Conservation (phyloP, 2,888 invertebrate genomes). For the Hydrotaea cyrtoneurina region DNA sequence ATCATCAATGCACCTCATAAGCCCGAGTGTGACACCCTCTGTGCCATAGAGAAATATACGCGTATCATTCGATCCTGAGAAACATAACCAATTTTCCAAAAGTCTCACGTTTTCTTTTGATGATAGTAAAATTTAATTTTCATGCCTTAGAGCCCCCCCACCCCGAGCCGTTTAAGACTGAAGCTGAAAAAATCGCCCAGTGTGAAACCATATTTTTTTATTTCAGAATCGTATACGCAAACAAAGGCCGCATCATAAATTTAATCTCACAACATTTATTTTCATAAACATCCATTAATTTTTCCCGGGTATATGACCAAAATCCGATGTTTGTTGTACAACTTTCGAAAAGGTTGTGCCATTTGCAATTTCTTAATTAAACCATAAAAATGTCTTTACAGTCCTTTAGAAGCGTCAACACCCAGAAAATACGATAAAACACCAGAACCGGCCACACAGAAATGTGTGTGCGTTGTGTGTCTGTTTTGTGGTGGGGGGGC, state of each 20-base stretch:
- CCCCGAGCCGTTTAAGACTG: background rate
- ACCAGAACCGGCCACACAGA: background rate
- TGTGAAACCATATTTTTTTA: too few species aligned
- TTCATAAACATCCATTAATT: background rate
- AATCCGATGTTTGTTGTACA: background rate
- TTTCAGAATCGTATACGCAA: too few species aligned
- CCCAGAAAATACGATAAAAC: background rate
- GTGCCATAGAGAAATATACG: too few species aligned
- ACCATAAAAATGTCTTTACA: background rate
- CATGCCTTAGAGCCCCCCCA: too few species aligned
- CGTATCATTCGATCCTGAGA: too few species aligned
- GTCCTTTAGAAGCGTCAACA: background rate
- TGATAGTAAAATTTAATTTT: too few species aligned
- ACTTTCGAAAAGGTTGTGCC: background rate
- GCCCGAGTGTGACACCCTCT: too few species aligned
- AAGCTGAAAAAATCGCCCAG: background rate
- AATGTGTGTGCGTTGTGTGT: background rate
- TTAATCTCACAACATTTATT: background rate
- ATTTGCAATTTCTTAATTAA: slow-evolving; percentile 33
- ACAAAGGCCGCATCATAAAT: background rate
- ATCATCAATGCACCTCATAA: too few species aligned
- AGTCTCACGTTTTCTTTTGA: too few species aligned
- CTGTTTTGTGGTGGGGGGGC: background rate
- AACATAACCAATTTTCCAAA: too few species aligned
- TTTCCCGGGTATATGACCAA: too few species aligned